Evolutionary conservation across 2,888 invertebrate species (phyloP).

Genomic region (Hyppa rectilinea): DNA sequence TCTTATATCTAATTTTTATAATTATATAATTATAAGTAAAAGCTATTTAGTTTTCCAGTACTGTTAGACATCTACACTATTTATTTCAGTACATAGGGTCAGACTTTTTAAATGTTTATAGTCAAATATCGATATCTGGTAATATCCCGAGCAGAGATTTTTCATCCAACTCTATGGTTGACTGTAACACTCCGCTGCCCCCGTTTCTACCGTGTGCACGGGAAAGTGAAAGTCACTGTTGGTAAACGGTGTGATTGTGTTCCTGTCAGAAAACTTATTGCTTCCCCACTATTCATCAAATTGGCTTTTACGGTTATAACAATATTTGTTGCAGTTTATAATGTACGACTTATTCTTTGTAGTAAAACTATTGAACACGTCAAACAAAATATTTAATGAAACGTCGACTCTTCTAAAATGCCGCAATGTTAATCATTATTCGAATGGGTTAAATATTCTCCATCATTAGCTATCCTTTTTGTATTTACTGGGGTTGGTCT

Average conservation of each 20-base stretch:
- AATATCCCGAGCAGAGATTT: constrained; percentile 24
- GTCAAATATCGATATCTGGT: constrained; percentile 41
- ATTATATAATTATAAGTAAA: background rate
- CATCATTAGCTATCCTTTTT: constrained; percentile 32
- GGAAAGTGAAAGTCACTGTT: constrained; percentile 73
- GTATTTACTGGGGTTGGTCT: constrained; percentile 41
- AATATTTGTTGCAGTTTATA: too few relatives aligned
- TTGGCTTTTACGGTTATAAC: constrained; percentile 42
- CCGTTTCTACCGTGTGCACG: constrained; percentile 68
- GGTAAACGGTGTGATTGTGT: constrained; percentile 67
- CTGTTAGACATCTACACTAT: background rate
- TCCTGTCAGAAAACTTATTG: constrained; percentile 56
- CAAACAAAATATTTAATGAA: background rate
- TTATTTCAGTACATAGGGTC: background rate
- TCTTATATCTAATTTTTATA: too few relatives aligned
- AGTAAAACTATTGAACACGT: background rate
- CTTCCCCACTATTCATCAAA: constrained; percentile 20
- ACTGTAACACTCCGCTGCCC: constrained; percentile 71
- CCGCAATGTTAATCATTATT: constrained; percentile 33
- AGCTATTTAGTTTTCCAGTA: background rate
- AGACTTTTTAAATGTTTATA: background rate
- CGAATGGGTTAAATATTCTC: constrained; percentile 39
- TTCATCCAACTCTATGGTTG: constrained; percentile 49
- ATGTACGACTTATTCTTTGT: too few relatives aligned
- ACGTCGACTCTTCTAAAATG: constrained; percentile 8